These are phyloP conservation scores for Trematocara nigrifrons DNA, from an alignment of 2,113 vertebrate genomes.

Conservation along the genomic window DNA sequence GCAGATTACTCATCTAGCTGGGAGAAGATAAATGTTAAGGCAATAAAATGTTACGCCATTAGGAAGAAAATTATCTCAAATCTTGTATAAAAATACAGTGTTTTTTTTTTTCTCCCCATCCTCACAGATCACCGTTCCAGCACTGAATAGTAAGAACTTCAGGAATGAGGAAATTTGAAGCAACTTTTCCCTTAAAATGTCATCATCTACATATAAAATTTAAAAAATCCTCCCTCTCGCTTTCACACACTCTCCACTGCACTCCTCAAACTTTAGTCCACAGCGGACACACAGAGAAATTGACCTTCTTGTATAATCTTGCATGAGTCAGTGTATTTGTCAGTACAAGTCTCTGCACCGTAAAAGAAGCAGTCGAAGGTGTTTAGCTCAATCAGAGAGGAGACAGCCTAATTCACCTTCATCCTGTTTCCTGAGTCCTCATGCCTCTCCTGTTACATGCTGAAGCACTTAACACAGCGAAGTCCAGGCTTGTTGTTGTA, in stretches of 20 bases:
- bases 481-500: neutral
- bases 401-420: neutral
- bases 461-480: neutral
- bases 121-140: neutral
- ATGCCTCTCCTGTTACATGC: neutral
- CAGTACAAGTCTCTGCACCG: conserved; percentile 17
- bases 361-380: neutral
- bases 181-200: neutral
- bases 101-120: neutral
- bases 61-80: neutral
- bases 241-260: neutral
- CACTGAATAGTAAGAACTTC: neutral
- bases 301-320: neutral
- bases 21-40: neutral
- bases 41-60: neutral
- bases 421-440: neutral
- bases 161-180: neutral
- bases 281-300: neutral
- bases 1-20: neutral
- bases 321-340: neutral
- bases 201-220: neutral
- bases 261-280: neutral
- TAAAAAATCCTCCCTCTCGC: neutral
- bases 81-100: neutral
- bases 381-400: neutral